A percentile compares a stretch with the other conserved stretches of the same genome.
phyloP scores from a whole-genome alignment of 64 coral and sea anemone genomes.

The Montipora foliosa region DNA sequence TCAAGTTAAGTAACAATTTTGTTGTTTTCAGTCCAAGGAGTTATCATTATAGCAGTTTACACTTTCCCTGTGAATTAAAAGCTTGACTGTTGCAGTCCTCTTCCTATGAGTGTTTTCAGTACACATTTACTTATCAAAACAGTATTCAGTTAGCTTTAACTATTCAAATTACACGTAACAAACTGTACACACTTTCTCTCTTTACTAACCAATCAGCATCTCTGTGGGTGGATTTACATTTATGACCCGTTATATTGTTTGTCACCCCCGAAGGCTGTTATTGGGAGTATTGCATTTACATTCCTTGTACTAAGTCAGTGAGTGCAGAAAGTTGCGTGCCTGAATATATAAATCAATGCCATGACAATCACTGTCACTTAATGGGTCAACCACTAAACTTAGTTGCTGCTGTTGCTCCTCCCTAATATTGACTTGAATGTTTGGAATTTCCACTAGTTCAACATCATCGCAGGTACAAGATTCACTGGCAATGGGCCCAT shows the following conservation, averaged over 20 bases:
- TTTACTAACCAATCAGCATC: slow-evolving; percentile 15
- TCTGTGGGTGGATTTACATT: neutral
- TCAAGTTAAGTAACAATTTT: too few relatives aligned
- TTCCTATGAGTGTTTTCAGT: too few relatives aligned
- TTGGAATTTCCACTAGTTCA: neutral
- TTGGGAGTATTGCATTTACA: too few relatives aligned
- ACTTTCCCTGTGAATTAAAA: too few relatives aligned
- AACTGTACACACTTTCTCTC: neutral
- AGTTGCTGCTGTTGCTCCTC: neutral
- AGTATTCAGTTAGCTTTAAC: too few relatives aligned
- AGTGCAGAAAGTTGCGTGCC: neutral
- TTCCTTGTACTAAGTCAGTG: too few relatives aligned
- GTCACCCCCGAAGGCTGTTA: neutral
- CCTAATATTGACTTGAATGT: neutral
- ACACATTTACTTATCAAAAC: too few relatives aligned
- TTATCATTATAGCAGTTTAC: too few relatives aligned
- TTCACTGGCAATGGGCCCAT: neutral
- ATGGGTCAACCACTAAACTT: slow-evolving; percentile 6
- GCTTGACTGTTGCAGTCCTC: too few relatives aligned
- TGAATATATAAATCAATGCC: slow-evolving; percentile 28
- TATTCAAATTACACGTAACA: neutral
- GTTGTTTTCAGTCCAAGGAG: too few relatives aligned
- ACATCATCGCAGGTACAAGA: neutral
- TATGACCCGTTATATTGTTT: neutral
- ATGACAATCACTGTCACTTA: slow-evolving; percentile 27